phyloP scores from a whole-genome alignment of 2,888 invertebrate species.

The Drosophila testacea region DNA sequence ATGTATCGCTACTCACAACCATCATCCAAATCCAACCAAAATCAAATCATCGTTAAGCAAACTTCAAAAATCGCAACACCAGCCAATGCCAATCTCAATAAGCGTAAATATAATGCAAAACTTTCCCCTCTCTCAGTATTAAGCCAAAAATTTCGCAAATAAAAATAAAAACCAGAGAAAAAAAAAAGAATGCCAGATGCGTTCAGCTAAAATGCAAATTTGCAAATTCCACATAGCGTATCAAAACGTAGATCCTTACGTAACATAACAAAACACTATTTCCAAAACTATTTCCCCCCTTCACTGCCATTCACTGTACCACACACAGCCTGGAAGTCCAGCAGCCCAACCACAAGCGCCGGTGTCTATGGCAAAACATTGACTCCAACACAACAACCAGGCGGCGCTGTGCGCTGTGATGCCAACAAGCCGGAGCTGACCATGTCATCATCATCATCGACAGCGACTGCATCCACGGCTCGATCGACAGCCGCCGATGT shows the following conservation, averaged over 20 bases:
- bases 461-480: constrained; percentile 78
- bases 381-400: constrained; percentile 67
- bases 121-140: constrained; percentile 60
- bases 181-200: constrained; percentile 22
- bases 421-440: constrained; percentile 48
- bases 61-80: constrained; percentile 69
- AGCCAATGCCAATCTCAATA: constrained; percentile 71
- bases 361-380: constrained; percentile 70
- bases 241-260: constrained; percentile 70
- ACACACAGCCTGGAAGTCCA: constrained; percentile 80
- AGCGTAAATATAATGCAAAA: constrained; percentile 74
- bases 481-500: constrained; percentile 88
- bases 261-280: constrained; percentile 79
- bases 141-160: constrained; percentile 47
- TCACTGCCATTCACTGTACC: constrained; percentile 67
- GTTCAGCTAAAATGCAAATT: constrained; percentile 48
- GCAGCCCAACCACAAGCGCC: constrained; percentile 72
- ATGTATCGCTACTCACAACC: constrained; percentile 80
- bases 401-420: constrained; percentile 67
- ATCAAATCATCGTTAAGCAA: constrained; percentile 75
- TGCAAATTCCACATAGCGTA: constrained; percentile 62
- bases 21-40: constrained; percentile 62
- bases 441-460: constrained; percentile 67
- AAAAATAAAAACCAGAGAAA: constrained; percentile 13
- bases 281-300: constrained; percentile 80